phyloP scores from a whole-genome alignment of 2,888 invertebrate species.

The Leptinotarsa peninsularis region DNA sequence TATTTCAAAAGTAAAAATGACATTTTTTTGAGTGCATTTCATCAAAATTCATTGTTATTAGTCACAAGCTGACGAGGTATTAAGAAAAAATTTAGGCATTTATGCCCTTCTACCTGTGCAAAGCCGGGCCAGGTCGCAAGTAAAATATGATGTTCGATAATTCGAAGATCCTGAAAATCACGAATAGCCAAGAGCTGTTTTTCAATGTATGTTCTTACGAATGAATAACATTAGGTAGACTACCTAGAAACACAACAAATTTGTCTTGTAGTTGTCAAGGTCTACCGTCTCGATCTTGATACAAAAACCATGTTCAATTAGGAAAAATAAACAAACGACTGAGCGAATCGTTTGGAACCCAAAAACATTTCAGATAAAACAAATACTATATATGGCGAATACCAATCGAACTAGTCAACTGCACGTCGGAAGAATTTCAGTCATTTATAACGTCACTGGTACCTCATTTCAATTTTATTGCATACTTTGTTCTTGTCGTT shows the following conservation, averaged over 20 bases:
- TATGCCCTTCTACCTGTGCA: no score
- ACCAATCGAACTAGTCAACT: neutral
- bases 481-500: constrained; percentile 7
- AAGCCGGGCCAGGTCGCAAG: no score
- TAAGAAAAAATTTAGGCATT: no score
- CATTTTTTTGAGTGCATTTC: no score
- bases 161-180: no score
- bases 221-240: no score
- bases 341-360: neutral
- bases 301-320: constrained; percentile 9
- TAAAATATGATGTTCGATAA: no score
- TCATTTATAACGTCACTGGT: constrained; percentile 11
- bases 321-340: neutral
- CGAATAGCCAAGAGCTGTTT: no score
- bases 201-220: no score
- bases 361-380: neutral
- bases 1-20: no score
- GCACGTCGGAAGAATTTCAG: constrained; percentile 4
- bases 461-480: constrained; percentile 17
- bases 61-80: no score
- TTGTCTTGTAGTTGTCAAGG: neutral
- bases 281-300: neutral
- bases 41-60: no score
- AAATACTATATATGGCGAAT: constrained; percentile 4
- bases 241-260: neutral